Evolutionary conservation across 2,888 invertebrate species (phyloP).

Genomic region (Micoletzkya japonica): DNA sequence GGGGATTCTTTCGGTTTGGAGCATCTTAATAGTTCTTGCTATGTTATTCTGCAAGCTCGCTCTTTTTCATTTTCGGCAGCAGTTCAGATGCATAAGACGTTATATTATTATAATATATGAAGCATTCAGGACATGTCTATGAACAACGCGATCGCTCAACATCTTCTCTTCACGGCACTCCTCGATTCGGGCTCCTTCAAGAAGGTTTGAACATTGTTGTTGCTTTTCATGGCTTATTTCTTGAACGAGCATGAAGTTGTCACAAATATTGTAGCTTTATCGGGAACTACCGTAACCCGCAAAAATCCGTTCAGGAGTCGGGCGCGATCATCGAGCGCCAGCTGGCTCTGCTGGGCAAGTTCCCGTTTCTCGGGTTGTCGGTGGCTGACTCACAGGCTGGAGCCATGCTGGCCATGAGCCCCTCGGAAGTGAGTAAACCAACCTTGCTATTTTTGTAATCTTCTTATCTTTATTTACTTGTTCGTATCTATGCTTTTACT

Average conservation of each 20-base stretch:
- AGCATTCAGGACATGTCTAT: conserved; percentile 35
- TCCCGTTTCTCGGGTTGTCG: conserved; percentile 35
- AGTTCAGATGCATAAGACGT: too few relatives aligned
- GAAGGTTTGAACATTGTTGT: conserved; percentile 11
- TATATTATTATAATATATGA: too few relatives aligned
- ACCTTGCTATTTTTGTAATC: neutral
- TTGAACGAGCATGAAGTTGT: neutral
- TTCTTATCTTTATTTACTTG: neutral
- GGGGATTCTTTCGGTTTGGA: neutral
- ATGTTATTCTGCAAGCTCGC: neutral
- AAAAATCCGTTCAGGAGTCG: conserved; percentile 26
- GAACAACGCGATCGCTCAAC: conserved; percentile 41
- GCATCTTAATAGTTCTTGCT: neutral
- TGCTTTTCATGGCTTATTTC: neutral
- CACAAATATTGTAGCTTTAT: neutral
- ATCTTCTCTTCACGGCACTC: conserved; percentile 33
- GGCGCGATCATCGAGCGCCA: conserved; percentile 33
- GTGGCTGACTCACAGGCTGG: conserved; percentile 33
- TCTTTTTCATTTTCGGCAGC: conserved; percentile 3
- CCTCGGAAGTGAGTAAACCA: conserved; percentile 7
- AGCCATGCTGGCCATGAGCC: conserved; percentile 28
- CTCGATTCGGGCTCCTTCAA: conserved; percentile 27
- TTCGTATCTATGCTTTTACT: neutral
- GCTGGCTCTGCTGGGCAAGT: conserved; percentile 32
- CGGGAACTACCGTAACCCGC: neutral